phyloP scores from a whole-genome alignment of 2,888 invertebrate genomes.

The Ametastegia equiseti region DNA sequence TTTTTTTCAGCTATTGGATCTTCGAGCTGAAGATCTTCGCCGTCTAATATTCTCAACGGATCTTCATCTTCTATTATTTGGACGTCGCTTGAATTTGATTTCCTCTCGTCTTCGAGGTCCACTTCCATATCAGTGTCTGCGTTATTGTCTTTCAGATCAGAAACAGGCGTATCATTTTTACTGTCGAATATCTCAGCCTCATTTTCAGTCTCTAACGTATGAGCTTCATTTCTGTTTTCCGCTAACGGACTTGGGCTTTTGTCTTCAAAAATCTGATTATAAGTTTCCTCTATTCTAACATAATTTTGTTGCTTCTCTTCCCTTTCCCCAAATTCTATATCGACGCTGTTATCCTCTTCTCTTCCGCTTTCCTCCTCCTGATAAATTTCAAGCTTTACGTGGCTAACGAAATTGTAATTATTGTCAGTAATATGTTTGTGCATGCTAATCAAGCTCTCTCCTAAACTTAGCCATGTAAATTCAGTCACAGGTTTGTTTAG shows the following conservation, averaged over 20 bases:
- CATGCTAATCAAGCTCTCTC: constrained; percentile 81
- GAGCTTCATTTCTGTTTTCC: background rate
- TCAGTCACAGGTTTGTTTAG: constrained; percentile 80
- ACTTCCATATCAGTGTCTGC: constrained; percentile 62
- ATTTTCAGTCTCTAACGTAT: constrained; percentile 3
- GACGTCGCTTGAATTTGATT: constrained; percentile 65
- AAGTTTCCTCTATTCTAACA: constrained; percentile 31
- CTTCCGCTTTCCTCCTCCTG: constrained; percentile 69
- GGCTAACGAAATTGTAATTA: constrained; percentile 79
- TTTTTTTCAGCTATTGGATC: constrained; percentile 40
- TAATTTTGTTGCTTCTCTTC: constrained; percentile 53
- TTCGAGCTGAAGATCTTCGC: constrained; percentile 52
- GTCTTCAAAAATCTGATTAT: constrained; percentile 43
- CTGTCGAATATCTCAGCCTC: constrained; percentile 13
- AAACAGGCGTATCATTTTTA: constrained; percentile 30
- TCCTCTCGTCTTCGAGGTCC: constrained; percentile 67
- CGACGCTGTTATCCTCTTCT: constrained; percentile 59
- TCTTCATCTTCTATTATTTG: constrained; percentile 69
- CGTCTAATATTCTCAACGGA: constrained; percentile 61
- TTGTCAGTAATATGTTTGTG: constrained; percentile 82
- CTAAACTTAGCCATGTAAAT: constrained; percentile 83
- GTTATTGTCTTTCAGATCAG: constrained; percentile 52
- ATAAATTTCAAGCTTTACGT: constrained; percentile 72
- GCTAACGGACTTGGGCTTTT: background rate
- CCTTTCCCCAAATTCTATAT: constrained; percentile 55